These are phyloP conservation scores for Cololabis saira DNA, from an alignment of 2,113 vertebrate species.

Conservation along the genomic window DNA sequence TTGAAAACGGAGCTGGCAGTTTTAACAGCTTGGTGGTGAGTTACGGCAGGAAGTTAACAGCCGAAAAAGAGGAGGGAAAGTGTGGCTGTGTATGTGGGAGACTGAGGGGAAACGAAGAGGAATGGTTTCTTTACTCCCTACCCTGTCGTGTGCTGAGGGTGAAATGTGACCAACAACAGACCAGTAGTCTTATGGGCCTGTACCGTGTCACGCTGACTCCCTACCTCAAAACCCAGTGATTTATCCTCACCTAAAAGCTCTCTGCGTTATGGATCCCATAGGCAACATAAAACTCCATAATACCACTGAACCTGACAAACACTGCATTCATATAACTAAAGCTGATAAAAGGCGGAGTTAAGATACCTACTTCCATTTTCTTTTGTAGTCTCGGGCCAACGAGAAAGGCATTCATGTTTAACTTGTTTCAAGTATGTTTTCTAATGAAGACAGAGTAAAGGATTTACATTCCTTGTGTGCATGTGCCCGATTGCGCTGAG, in stretches of 20 bases:
- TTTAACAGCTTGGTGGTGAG: slow-evolving; percentile 87
- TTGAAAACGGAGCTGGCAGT: slow-evolving; percentile 83
- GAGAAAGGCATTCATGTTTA: slow-evolving; percentile 27
- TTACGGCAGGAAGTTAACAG: slow-evolving; percentile 87
- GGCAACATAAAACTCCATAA: slow-evolving; percentile 56
- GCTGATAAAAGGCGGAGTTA: slow-evolving; percentile 30
- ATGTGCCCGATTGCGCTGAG: slow-evolving; percentile 63
- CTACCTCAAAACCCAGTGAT: slow-evolving; percentile 57
- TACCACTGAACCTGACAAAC: slow-evolving; percentile 56
- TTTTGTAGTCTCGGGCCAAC: slow-evolving; percentile 3
- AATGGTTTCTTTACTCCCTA: slow-evolving; percentile 40
- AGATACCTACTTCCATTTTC: slow-evolving; percentile 13
- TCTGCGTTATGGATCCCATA: slow-evolving; percentile 52
- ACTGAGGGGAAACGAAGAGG: slow-evolving; percentile 28
- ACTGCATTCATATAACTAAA: slow-evolving; percentile 54
- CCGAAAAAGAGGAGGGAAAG: slow-evolving; percentile 49
- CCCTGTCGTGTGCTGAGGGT: slow-evolving; percentile 52
- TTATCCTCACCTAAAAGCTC: slow-evolving; percentile 57
- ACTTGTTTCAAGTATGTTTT: slow-evolving; percentile 40
- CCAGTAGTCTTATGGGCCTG: slow-evolving; percentile 59
- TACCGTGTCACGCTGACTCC: slow-evolving; percentile 58
- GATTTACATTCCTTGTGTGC: slow-evolving; percentile 77
- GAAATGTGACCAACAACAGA: slow-evolving; percentile 75
- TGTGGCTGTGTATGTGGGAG: slow-evolving; percentile 26
- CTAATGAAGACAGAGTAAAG: slow-evolving; percentile 57